phyloP scores from a whole-genome alignment of 2,797 vertebrate genomes.

The Rhabdomys pumilio region DNA sequence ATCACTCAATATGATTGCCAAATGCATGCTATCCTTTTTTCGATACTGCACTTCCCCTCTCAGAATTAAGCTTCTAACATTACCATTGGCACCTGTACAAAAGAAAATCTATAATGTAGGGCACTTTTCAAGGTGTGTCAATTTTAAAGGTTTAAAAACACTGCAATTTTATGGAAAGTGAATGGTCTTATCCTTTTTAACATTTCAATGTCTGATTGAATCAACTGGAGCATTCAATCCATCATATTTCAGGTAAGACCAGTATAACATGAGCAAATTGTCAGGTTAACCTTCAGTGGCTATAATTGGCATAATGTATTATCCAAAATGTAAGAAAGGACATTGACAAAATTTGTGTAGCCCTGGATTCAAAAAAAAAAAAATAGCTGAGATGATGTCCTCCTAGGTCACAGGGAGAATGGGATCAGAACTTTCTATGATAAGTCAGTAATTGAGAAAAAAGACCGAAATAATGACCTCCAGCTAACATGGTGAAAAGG shows the following conservation, averaged over 20 bases:
- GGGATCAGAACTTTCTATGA: conserved; percentile 16
- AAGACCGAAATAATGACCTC: conserved; percentile 66
- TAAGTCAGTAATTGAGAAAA: conserved; percentile 60
- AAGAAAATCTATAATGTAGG: conserved; percentile 78
- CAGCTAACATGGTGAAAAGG: background rate
- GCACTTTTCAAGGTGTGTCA: conserved; percentile 79
- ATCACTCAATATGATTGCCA: conserved; percentile 72
- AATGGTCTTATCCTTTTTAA: conserved; percentile 78
- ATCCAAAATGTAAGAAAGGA: conserved; percentile 68
- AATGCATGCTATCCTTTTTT: conserved; percentile 58
- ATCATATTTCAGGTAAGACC: conserved; percentile 73
- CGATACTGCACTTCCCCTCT: conserved; percentile 49
- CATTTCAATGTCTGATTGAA: conserved; percentile 79
- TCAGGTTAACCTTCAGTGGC: conserved; percentile 80
- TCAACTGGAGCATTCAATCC: conserved; percentile 82
- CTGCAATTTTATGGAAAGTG: conserved; percentile 82
- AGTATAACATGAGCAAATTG: conserved; percentile 75
- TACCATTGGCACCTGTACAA: conserved; percentile 74
- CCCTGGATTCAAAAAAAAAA: conserved; percentile 43
- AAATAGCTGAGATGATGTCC: conserved; percentile 20
- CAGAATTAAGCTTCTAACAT: conserved; percentile 69
- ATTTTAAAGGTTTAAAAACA: conserved; percentile 80
- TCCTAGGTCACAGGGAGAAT: conserved; percentile 55
- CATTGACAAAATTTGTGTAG: conserved; percentile 58
- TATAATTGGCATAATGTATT: conserved; percentile 70